Conservation (phyloP, 2,888 invertebrate species). For the Baronia brevicornis region DNA sequence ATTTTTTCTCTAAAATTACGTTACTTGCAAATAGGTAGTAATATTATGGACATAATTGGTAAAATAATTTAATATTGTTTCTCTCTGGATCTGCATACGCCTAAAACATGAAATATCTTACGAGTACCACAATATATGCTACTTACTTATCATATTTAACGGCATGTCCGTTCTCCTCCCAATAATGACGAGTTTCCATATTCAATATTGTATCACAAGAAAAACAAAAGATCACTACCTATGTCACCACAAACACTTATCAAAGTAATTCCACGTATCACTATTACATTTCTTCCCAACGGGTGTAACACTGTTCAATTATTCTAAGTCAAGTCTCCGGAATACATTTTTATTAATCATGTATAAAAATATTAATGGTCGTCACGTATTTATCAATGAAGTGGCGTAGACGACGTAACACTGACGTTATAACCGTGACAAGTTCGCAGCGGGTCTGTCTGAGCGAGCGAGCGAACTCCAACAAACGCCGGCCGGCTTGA, state of each 20-base stretch:
- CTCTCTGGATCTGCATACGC: too few relatives aligned
- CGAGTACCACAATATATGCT: too few relatives aligned
- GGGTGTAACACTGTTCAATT: conserved; percentile 28
- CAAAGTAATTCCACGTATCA: conserved; percentile 25
- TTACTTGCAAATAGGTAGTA: too few relatives aligned
- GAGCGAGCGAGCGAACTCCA: conserved; percentile 28
- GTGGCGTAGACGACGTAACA: conserved; percentile 21
- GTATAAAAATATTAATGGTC: conserved; percentile 29
- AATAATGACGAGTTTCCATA: conserved; percentile 65
- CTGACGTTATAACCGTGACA: conserved; percentile 32
- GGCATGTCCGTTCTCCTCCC: conserved; percentile 63
- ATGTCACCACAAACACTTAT: conserved; percentile 33
- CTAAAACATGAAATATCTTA: too few relatives aligned
- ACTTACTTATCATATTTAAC: conserved; percentile 67
- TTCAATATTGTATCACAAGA: conserved; percentile 42
- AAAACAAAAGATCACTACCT: conserved; percentile 32
- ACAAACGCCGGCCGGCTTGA: conserved; percentile 41
- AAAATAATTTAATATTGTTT: too few relatives aligned
- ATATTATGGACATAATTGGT: too few relatives aligned
- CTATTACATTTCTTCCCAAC: conserved; percentile 30
- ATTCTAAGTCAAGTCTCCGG: conserved; percentile 37
- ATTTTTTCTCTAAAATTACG: too few relatives aligned
- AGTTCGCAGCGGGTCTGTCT: conserved; percentile 39
- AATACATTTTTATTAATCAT: conserved; percentile 39
- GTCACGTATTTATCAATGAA: conserved; percentile 34